Evolutionary conservation across 1,140 invertebrate genomes (phyloP).

Genomic region (Stegodyphus dumicola): DNA sequence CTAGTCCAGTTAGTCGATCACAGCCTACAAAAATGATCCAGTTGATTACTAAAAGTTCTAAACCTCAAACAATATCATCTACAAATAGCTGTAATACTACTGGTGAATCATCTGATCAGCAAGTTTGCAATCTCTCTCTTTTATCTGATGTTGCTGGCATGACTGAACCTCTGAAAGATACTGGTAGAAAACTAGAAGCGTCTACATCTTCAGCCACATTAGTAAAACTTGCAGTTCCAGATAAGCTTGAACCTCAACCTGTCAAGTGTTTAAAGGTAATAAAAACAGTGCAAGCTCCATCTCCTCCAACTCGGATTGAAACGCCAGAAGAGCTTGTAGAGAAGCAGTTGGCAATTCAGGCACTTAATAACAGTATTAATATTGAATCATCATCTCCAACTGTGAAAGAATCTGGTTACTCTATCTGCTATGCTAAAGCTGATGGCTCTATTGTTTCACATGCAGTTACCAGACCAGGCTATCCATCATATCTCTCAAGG

Average conservation of each 20-base stretch:
- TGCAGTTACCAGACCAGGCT: constrained; percentile 15
- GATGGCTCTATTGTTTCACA: constrained; percentile 36
- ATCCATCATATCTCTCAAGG: background rate
- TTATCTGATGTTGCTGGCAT: constrained; percentile 40
- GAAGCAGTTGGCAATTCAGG: constrained; percentile 48
- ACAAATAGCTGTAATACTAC: background rate
- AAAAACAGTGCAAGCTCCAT: background rate
- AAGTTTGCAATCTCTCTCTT: constrained; percentile 35
- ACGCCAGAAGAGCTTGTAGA: constrained; percentile 44
- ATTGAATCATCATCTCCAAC: constrained; percentile 6
- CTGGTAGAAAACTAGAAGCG: background rate
- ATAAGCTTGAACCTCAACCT: background rate
- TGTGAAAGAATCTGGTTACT: constrained; percentile 36
- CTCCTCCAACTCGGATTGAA: constrained; percentile 25
- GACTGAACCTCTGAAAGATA: constrained; percentile 20
- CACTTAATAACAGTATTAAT: constrained; percentile 42
- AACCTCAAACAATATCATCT: background rate
- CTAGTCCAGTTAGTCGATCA: background rate
- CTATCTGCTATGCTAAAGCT: constrained; percentile 45
- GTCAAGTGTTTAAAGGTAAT: constrained; percentile 21
- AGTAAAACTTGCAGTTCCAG: constrained; percentile 25
- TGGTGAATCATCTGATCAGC: constrained; percentile 11
- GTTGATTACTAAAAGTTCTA: constrained; percentile 14
- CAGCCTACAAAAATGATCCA: constrained; percentile 34
- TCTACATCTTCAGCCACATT: constrained; percentile 4